Evolutionary conservation across 2,888 invertebrate species (phyloP), one percentile per base, ranked within the genome.

Genomic region (Aphidoletes aphidimyza): DNA sequence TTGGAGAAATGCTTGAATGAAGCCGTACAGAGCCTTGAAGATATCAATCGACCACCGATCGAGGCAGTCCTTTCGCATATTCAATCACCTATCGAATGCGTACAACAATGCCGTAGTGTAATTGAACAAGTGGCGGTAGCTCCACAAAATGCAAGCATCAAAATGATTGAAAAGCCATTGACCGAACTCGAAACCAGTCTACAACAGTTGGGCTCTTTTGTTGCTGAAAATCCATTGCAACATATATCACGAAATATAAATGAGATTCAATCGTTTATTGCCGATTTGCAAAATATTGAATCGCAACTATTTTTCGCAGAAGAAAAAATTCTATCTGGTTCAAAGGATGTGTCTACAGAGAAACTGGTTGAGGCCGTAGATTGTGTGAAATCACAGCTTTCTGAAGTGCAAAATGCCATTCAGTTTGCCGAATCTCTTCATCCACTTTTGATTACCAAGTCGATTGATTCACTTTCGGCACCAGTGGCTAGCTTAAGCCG

Each of bases 261-360:
- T 19, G 84, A 84, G 26, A 78, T 84, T 81, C 81, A 84, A 81
- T n/a, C 19, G 0, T 84, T 81, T 22, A 49, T 84, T 36, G 49
- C 84, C 36, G 22, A 37, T 37, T n/a, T 69, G 26, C 69, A 69
- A 42, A 49, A 85, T 47, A 54, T 85, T 37, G 84, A 85, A 39
- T 84, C 83, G 0, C 47, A 85, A 69, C n/a, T 84, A 54, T 85
- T 78, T 37, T 83, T 83, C 39, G 42, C 45, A 1, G 30, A 30
- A 39, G 69, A 84, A 84, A 11, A 17, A 42, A 26, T 34, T 19
- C 69, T 30, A 22, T 3, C 78, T 3, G 11, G 22, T 39, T 5
- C 22, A n/a, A 0, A 39, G 39, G n/a, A 34, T 81, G 39, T n/a
- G 39, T 54, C 54, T 54, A 6, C 22, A 54, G 5, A 42, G 14